Conservation (phyloP, 2,888 invertebrate species). For the Ectemnius lituratus region DNA sequence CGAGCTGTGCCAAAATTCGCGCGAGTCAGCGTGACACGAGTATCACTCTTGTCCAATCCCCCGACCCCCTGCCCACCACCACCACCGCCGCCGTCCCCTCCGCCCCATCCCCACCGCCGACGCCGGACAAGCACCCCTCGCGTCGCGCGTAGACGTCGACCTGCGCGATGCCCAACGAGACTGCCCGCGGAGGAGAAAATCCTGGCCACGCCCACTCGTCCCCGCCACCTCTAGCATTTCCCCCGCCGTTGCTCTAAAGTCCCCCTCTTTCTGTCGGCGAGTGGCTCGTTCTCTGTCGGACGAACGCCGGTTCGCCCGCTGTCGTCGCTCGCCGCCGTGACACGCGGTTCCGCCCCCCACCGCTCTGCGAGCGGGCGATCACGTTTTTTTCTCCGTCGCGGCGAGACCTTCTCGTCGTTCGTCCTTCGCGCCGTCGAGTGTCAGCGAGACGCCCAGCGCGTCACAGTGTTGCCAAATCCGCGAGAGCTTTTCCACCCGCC, state of each 20-base stretch:
- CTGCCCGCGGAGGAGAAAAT: slow-evolving; percentile 68
- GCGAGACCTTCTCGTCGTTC: slow-evolving; percentile 62
- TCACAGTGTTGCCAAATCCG: slow-evolving; percentile 68
- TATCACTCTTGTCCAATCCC: slow-evolving; percentile 49
- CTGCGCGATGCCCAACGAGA: slow-evolving; percentile 66
- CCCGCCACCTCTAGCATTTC: slow-evolving; percentile 70
- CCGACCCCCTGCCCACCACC: slow-evolving; percentile 7
- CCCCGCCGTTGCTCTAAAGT: slow-evolving; percentile 66
- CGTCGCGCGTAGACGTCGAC: slow-evolving; percentile 66
- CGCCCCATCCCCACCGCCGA: slow-evolving; percentile 31
- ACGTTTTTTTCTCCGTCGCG: slow-evolving; percentile 11
- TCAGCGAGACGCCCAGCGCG: slow-evolving; percentile 72
- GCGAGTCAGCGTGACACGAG: slow-evolving; percentile 58
- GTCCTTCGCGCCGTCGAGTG: slow-evolving; percentile 75
- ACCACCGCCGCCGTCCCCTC: slow-evolving; percentile 31
- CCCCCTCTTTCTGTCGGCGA: slow-evolving; percentile 78
- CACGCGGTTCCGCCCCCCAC: slow-evolving; percentile 47
- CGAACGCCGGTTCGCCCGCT: slow-evolving; percentile 70
- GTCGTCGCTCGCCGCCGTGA: slow-evolving; percentile 77
- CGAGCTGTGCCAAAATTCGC: slow-evolving; percentile 71
- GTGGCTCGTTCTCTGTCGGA: slow-evolving; percentile 76
- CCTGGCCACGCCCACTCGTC: slow-evolving; percentile 50
- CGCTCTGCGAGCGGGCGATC: slow-evolving; percentile 44
- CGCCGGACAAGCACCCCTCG: slow-evolving; percentile 24
- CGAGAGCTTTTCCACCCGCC: slow-evolving; percentile 58